Evolutionary conservation across 2,888 invertebrate species (phyloP), one percentile per base, ranked within the genome.

Genomic region (Eremobia ochroleuca): DNA sequence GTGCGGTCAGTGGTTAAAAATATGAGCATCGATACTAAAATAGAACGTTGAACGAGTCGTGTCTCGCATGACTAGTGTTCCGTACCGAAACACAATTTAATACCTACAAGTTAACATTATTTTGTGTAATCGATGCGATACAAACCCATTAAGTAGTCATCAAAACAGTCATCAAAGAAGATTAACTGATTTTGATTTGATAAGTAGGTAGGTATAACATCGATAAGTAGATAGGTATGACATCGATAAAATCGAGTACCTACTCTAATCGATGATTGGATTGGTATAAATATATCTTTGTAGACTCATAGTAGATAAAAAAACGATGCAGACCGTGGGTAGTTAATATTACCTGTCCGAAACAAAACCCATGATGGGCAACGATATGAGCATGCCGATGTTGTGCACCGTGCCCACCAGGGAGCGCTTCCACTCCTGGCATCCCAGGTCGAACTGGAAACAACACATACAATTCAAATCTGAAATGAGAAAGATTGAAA

Each of bases 361-460:
- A 62, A 98, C 91, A 81, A 97, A 96, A 66, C 98, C 98, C 88
- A 97, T 96, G 85, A 97, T 95, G 49, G 97, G 97, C 87, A 98
- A 92, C 2, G 98, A 97, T 73, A 97, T 95, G 84, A 98, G 97
- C 94, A 97, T 97, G 66, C 98, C 98, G 52, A 97, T 90, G 91
- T 97, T 97, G 93, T 98, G 97, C 67, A 98, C 94, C 13, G 98
- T 98, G 61, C 98, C 98, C 85, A 98, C 97, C 88, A 98, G 89
- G 1, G 98, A 97, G 77, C 98, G 95, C 94, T 97, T 97, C 97
- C 98, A 98, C 80, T 97, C 97, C 79, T 97, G 97, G 87, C 98
- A 98, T 34, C 97, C 97, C 81, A 98, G 92, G 79, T 95, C 94
- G 91, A 97, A 98, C 98, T 98, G 94, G 46, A 94, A 94, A 87